Evolutionary conservation across 2,797 vertebrate species (phyloP), one percentile per base, ranked within the genome.

Genomic region (Salmo trutta): DNA sequence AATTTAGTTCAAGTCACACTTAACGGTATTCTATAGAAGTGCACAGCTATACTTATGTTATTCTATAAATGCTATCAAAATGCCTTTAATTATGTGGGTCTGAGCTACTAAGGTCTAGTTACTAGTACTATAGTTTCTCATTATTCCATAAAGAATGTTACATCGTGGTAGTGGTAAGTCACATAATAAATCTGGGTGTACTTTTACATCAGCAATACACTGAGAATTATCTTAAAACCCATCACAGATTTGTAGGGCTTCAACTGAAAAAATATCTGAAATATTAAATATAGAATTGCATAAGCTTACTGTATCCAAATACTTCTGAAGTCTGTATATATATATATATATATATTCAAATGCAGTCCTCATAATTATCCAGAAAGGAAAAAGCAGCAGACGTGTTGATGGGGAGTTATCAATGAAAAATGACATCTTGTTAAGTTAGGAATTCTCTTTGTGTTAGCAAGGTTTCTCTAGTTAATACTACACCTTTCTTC

Each of bases 381-480:
- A 86, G 87, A 78, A 89, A 91, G 87, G 86, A 41, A 77, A 81
- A 86, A 88, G 85, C 81, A 73, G 82, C 84, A 81, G 83, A 56
- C 17, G 87, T 85, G 88, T 86, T 90, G 88, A 91, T 84, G 79
- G 88, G 79, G 75, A 77, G 86, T 90, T 90, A 92, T 94, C 93
- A 93, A 91, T 92, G 92, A 91, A 89, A 86, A 91, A 93, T 92
- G 90, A 92, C 92, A 91, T 91, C 88, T 90, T 93, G 92, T 93
- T 94, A 92, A 93, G 91, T 94, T 94, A 94, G 87, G 83, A 91
- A 95, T 94, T 94, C 93, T 93, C 93, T 95, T 95, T 94, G 93
- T 94, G 92, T 93, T 93, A 91, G 90, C 86, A 84, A 87, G 89
- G 85, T 91, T 94, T 92, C 91, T 92, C 88, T 90, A 87, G 91